Evolutionary conservation across 2,797 vertebrate genomes (phyloP), one percentile per base, ranked within the genome.

Genomic region (Anguilla megastoma): DNA sequence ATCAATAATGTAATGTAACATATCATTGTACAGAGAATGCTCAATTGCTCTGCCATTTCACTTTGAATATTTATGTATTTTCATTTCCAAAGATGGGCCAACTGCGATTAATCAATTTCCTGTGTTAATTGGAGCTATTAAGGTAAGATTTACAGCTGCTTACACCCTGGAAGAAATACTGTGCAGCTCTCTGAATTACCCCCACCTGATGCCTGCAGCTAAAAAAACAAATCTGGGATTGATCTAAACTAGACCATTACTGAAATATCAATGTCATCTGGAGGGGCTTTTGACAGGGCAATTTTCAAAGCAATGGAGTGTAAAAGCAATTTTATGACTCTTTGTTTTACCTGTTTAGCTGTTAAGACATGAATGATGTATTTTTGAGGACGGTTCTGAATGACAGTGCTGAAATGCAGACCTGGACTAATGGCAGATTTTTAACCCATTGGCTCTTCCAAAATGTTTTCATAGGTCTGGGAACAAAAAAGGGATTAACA

Each of bases 131-230:
- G 30, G 33, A 71, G n/a, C 54, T 4, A 36, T 69, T 66, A 69
- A 36, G 27, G 54, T 82, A 56, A 86, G n/a, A 41, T 50, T 86
- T 63, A 58, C 74, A 80, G 48, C 21, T 80, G 50, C 74, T 87
- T 48, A 54, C 18, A 45, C 36, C 16, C 4, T n/a, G 27, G 45
- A 14, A 41, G 36, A 66, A 66, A 85, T 14, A 24, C 56, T 41
- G 9, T 58, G 10, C 56, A 27, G 33, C 63, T 86, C 85, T 71
- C n/a, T 85, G 21, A 82, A 50, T 24, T 10, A 36, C 9, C 36
- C 41, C 24, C 63, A 66, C 24, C 58, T 69, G 60, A 27, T 86
- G 24, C 8, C 41, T 10, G 50, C n/a, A 48, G 52, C 54, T 48
- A 12, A 24, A 48, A 41, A 48, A 85, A 60, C 1, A 36, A 69